These are phyloP conservation scores for zebrafish (Danio rerio) DNA, from an alignment of 2,113 vertebrate species.

Conservation along the genomic window GRCz12tu NC_133182.1:49739001-49739500, in stretches of 20 bases:
- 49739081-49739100: no score
- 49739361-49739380: background rate
- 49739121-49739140: no score
- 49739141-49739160: no score
- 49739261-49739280: background rate
- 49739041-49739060: no score
- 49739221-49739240: background rate
- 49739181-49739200: no score
- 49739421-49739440: background rate
- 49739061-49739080: no score
- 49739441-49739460: background rate
- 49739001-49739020: no score
- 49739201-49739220: no score
- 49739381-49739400: background rate
- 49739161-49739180: no score
- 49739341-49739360: background rate
- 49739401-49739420: background rate
- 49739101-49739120: no score
- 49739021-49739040: no score
- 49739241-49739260: background rate
- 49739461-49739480: background rate
- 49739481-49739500: background rate
- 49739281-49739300: background rate
- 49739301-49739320: background rate
- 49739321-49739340: slow-evolving; percentile 12